These are phyloP conservation scores for Taenaris catops DNA, from an alignment of 2,888 invertebrate species.

Conservation along the genomic window DNA sequence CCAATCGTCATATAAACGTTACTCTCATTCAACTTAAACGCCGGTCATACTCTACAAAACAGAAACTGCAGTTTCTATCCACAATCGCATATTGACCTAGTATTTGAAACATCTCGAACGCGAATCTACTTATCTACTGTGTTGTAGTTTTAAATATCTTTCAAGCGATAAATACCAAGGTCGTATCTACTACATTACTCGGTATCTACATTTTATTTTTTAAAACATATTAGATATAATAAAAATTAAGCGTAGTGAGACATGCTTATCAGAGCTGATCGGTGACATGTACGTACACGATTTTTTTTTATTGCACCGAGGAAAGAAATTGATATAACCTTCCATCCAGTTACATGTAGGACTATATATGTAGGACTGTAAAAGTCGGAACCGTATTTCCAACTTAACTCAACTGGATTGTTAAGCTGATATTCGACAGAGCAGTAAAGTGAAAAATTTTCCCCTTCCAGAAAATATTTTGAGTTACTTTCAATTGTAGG, in stretches of 20 bases:
- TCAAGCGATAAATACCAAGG: conserved; percentile 54
- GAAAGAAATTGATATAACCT: too few species aligned
- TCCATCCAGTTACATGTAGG: too few species aligned
- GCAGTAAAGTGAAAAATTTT: too few species aligned
- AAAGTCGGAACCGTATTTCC: too few species aligned
- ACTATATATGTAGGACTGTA: too few species aligned
- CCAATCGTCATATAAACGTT: conserved; percentile 8
- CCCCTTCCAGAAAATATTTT: too few species aligned
- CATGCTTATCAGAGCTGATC: conserved; percentile 20
- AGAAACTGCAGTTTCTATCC: conserved; percentile 18
- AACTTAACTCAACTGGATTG: too few species aligned
- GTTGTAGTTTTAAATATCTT: conserved; percentile 46
- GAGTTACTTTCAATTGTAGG: too few species aligned
- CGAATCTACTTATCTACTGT: conserved; percentile 32
- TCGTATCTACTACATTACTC: conserved; percentile 42
- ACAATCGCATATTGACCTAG: conserved; percentile 29
- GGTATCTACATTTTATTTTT: conserved; percentile 20
- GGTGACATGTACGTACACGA: too few species aligned
- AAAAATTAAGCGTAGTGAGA: conserved; percentile 21
- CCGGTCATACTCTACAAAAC: conserved; percentile 12
- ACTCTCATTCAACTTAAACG: conserved; percentile 8
- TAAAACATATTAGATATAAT: conserved; percentile 19
- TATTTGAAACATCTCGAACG: conserved; percentile 28
- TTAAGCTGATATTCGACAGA: too few species aligned
- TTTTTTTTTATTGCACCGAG: too few species aligned